Base-by-base conservation (phyloP, 2,888 invertebrate species). In the Orthosia cruda region DNA sequence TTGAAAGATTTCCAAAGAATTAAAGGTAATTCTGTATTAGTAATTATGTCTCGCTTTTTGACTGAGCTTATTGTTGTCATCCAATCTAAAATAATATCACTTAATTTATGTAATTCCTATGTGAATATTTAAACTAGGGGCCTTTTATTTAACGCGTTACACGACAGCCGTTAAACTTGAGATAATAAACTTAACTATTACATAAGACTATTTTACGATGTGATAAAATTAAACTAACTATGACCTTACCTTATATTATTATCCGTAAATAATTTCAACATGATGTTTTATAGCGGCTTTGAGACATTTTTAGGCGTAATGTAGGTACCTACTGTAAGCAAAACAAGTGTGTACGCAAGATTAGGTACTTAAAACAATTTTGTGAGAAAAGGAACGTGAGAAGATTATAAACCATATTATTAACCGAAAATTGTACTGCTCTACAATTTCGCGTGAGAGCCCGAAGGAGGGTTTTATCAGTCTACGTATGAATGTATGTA, bases 141-240 rank as follows among this genome's bases (percentile, higher is more conserved):
- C 4, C 20, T 62, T 77, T 70, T 62, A 11, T 57, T 70, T 50
- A 62, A 70, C 55, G 9, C 2, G 20, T 62, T 62, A 77, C 45
- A 32, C 15, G 45, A 62, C 26, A 52, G 20, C 4, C 50, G 45
- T 76, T 61, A 77, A 77, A 76, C 18, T 57, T 23, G 26, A 71
- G 57, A 40, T 50, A 58, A 63, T 62, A 77, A 76, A 77, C 45
- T 23, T 52, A 23, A 23, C 18, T 26, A 11, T 49, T 49, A 49
- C 59, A 45, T 76, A 49, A 55, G n/a, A 62, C 55, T 62, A 77
- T 50, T 70, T 77, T 70, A 77, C 77, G 62, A 77, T 23, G 57
- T 52, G 2, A 71, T 77, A 77, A 76, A 32, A n/a, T 63, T 52
- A 52, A 52, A 70, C 77, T 77, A 52, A 71, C 71, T 47, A 47